These are phyloP conservation scores for Sula dactylatra DNA, from an alignment of 2,113 vertebrate species.

Conservation along the genomic window DNA sequence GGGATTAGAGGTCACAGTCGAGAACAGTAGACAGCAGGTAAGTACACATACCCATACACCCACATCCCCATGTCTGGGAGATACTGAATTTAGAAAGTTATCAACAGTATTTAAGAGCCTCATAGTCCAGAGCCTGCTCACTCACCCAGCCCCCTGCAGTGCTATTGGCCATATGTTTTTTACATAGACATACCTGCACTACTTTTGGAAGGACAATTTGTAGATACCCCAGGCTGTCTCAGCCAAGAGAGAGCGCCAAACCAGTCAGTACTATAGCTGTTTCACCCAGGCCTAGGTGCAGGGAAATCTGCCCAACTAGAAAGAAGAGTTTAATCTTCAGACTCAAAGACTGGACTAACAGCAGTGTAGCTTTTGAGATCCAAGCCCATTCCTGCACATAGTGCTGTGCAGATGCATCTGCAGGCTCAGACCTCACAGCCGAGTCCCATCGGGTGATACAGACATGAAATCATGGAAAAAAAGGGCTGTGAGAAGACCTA, in stretches of 20 bases:
- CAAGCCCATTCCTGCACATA: not conserved
- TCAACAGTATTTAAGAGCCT: not conserved
- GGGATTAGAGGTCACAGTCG: not conserved
- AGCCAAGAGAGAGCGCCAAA: not conserved
- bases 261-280: not conserved
- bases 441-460: not conserved
- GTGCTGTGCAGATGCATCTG: not conserved
- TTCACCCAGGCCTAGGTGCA: not conserved
- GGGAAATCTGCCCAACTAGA: not conserved
- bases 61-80: not conserved
- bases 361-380: not conserved
- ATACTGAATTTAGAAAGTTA: not conserved
- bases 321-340: not conserved
- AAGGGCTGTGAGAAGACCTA: not conserved
- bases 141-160: not conserved
- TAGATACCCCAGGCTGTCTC: not conserved
- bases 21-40: not conserved
- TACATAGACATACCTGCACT: not conserved
- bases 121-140: not conserved
- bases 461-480: not conserved
- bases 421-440: not conserved
- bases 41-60: not conserved
- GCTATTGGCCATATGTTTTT: not conserved
- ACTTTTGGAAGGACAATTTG: not conserved
- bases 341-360: not conserved